Percentiles rank a stretch among this genome's conserved stretches.
phyloP scores from a whole-genome alignment of 2,888 invertebrate genomes.

The Automeris io region DNA sequence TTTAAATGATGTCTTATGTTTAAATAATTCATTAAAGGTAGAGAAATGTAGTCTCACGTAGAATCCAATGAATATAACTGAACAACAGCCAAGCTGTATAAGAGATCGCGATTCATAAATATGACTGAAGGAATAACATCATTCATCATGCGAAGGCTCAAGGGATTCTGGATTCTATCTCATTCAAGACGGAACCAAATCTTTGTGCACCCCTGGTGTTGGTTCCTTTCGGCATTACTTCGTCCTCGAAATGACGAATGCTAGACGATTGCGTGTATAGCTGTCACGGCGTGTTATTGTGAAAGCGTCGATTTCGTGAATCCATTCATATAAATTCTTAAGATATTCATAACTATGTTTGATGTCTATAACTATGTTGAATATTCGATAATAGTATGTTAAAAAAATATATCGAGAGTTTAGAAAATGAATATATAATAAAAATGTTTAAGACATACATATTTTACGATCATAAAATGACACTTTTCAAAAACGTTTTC shows the following conservation, averaged over 20 bases:
- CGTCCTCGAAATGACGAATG: conserved; percentile 38
- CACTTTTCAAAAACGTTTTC: too few relatives aligned
- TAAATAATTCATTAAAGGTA: too few relatives aligned
- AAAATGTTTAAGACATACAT: too few relatives aligned
- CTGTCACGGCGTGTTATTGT: conserved; percentile 25
- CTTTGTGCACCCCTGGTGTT: conserved; percentile 49
- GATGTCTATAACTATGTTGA: too few relatives aligned
- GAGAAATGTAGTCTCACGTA: too few relatives aligned
- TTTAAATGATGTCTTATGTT: too few relatives aligned
- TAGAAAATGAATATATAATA: too few relatives aligned
- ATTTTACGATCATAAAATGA: too few relatives aligned
- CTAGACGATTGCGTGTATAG: conserved; percentile 29
- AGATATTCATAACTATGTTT: neutral
- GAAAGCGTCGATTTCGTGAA: conserved; percentile 18
- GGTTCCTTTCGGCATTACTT: conserved; percentile 44
- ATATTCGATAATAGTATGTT: too few relatives aligned
- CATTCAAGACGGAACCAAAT: conserved; percentile 59
- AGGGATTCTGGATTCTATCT: conserved; percentile 54
- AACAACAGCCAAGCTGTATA: conserved; percentile 7
- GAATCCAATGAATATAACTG: too few relatives aligned
- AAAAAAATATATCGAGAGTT: too few relatives aligned
- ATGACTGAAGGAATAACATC: conserved; percentile 64
- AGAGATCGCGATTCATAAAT: conserved; percentile 50
- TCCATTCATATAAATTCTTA: neutral
- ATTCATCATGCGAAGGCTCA: conserved; percentile 65